phyloP scores from a whole-genome alignment of 2,797 vertebrate genomes.

The Acanthis flammea region DNA sequence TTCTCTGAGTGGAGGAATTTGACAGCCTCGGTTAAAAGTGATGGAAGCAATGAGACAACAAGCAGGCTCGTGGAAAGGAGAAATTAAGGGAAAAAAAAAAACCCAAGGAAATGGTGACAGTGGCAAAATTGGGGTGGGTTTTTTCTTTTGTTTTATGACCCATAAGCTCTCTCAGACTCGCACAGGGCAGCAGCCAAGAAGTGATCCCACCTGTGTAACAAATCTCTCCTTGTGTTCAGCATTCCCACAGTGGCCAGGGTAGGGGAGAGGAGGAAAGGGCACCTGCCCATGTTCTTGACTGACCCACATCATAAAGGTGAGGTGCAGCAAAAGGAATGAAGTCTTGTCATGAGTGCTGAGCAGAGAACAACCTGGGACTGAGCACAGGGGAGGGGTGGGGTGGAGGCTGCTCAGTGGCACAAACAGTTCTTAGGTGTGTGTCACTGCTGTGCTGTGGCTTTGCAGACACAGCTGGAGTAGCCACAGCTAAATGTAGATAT shows the following conservation, averaged over 20 bases:
- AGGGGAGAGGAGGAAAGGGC: not conserved
- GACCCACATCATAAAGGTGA: not conserved
- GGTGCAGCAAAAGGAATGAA: not conserved
- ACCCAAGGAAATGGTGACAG: not conserved
- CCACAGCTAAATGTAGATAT: no score
- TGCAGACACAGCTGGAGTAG: not conserved
- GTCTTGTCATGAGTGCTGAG: not conserved
- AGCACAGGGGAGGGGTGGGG: not conserved
- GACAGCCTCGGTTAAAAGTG: not conserved
- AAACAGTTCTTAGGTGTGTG: fast-evolving
- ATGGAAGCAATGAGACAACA: not conserved
- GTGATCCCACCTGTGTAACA: not conserved
- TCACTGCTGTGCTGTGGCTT: not conserved
- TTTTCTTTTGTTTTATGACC: not conserved
- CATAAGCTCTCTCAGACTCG: not conserved
- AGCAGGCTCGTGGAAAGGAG: not conserved
- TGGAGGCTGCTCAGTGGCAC: not conserved
- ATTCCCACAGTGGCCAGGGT: not conserved
- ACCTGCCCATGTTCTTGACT: not conserved
- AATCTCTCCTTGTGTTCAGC: not conserved
- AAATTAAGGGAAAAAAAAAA: not conserved
- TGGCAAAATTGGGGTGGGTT: not conserved
- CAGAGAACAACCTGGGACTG: not conserved
- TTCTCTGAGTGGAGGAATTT: not conserved
- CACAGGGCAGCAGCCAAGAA: not conserved